Conservation (phyloP, 2,113 vertebrate species). For the Hipposideros armiger region DNA sequence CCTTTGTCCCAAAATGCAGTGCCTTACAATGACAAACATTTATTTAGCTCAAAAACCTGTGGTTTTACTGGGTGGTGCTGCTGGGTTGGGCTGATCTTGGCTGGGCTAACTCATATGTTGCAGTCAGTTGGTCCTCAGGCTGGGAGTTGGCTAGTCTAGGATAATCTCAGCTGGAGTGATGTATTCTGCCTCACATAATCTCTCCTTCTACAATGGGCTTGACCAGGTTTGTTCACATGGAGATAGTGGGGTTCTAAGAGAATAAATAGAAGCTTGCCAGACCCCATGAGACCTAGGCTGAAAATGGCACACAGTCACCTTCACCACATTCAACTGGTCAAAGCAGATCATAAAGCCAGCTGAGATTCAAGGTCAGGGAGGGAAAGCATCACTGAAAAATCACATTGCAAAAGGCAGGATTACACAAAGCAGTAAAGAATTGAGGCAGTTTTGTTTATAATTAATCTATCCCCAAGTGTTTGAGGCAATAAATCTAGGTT, state of each 20-base stretch:
- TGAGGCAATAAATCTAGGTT: conserved; percentile 12
- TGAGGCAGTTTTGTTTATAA: not conserved
- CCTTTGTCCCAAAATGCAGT: not conserved
- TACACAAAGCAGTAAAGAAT: not conserved
- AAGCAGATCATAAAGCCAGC: not conserved
- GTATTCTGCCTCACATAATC: not conserved
- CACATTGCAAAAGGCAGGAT: not conserved
- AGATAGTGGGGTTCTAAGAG: not conserved
- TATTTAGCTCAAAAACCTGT: not conserved
- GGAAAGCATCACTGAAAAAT: not conserved
- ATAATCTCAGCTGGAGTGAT: not conserved
- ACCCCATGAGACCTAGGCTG: not conserved
- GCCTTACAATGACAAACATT: not conserved
- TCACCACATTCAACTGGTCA: not conserved
- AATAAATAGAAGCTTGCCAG: not conserved
- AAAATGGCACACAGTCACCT: not conserved
- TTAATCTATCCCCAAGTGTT: not conserved
- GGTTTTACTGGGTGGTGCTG: not conserved
- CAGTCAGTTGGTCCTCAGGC: not conserved
- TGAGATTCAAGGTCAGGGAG: not conserved
- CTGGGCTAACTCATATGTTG: not conserved
- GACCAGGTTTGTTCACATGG: not conserved
- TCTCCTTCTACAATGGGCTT: not conserved
- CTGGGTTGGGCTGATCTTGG: not conserved
- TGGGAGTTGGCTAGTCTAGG: not conserved